phyloP scores from a whole-genome alignment of 2,888 invertebrate species.

The Eristalis pertinax region DNA sequence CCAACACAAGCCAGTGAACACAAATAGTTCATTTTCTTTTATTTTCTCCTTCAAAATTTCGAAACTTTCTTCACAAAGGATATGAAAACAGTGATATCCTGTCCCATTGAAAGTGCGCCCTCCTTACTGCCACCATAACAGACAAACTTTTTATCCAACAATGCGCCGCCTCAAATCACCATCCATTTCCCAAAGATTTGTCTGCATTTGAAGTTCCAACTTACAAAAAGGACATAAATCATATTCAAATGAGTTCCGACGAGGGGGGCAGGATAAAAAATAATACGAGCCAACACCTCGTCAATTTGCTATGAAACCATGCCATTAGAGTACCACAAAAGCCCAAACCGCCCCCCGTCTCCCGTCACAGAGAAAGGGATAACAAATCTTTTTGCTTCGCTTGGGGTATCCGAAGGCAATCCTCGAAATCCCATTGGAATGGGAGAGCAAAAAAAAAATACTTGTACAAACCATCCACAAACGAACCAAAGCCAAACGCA shows the following conservation, averaged over 20 bases:
- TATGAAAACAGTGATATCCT: neutral
- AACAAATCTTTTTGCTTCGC: slow-evolving; percentile 24
- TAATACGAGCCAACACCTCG: neutral
- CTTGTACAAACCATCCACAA: slow-evolving; percentile 9
- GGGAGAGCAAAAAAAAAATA: slow-evolving; percentile 19
- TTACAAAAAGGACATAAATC: neutral
- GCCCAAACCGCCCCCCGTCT: neutral
- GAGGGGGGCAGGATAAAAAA: neutral
- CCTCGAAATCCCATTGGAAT: slow-evolving; percentile 34
- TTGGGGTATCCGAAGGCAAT: neutral
- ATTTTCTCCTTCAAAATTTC: neutral
- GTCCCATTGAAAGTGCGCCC: neutral
- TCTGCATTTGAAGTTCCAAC: neutral
- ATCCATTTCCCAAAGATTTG: neutral
- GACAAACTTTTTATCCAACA: neutral
- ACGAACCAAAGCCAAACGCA: slow-evolving; percentile 53
- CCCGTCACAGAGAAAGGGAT: slow-evolving; percentile 3
- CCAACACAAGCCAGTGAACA: neutral
- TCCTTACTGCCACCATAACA: neutral
- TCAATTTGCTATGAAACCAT: slow-evolving; percentile 27
- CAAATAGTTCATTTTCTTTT: neutral
- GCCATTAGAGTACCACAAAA: slow-evolving; percentile 39
- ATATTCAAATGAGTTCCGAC: neutral
- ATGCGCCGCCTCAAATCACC: neutral
- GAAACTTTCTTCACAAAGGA: neutral